Evolutionary conservation across 2,113 vertebrate genomes (phyloP).

Genomic region (Eulemur macaco): DNA sequence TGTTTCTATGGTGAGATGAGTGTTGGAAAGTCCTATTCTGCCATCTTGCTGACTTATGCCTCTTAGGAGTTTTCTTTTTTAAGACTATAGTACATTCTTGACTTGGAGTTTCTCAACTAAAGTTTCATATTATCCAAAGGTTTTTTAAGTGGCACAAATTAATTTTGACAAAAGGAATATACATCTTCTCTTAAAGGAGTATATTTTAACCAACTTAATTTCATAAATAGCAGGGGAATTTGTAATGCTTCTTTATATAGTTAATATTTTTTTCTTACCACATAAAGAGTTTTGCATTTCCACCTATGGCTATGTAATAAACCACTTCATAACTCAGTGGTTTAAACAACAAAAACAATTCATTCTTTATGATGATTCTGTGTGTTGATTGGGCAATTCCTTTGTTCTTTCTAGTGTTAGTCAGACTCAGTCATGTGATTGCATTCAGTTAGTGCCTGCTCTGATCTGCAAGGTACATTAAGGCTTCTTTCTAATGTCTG

Average conservation of each 20-base stretch:
- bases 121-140: constrained; percentile 25
- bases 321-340: not conserved
- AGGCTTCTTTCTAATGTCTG: not conserved
- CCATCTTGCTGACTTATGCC: not conserved
- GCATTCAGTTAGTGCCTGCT: not conserved
- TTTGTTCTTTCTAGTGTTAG: not conserved
- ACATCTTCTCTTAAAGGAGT: constrained; percentile 70
- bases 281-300: constrained; percentile 46
- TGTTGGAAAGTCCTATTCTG: not conserved
- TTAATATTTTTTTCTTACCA: constrained; percentile 65
- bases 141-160: constrained; percentile 70
- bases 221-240: constrained; percentile 79
- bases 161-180: constrained; percentile 63
- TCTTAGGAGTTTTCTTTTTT: not conserved
- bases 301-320: constrained; percentile 26
- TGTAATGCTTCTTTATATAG: constrained; percentile 70
- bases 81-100: constrained; percentile 31
- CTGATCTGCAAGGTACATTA: not conserved
- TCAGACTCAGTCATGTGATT: not conserved
- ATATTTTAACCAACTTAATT: constrained; percentile 70
- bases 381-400: not conserved
- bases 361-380: not conserved
- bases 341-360: not conserved
- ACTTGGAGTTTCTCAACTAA: constrained; percentile 66
- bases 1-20: not conserved